phyloP scores from a whole-genome alignment of 2,113 vertebrate species.

The Coryphaenoides rupestris region DNA sequence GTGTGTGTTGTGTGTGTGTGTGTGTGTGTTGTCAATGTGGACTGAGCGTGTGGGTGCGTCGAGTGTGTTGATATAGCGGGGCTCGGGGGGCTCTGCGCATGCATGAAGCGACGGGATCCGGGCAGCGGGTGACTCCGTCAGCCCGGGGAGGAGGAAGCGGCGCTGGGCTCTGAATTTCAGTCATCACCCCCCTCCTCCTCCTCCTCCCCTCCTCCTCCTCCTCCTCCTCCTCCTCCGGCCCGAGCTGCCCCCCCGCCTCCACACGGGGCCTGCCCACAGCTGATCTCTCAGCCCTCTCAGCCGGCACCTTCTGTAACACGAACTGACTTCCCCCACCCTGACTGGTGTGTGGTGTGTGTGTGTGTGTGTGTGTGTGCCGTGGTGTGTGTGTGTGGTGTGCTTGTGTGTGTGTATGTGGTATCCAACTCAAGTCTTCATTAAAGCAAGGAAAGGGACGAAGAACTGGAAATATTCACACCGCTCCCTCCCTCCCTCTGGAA shows the following conservation, averaged over 20 bases:
- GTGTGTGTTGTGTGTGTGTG: no score
- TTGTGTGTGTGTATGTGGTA: no score
- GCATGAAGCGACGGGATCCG: background rate
- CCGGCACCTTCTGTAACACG: background rate
- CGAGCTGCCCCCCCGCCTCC: no score
- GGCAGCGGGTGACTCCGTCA: background rate
- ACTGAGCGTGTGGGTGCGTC: background rate
- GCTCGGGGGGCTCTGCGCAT: no score
- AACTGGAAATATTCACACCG: constrained; percentile 49
- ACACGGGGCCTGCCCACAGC: background rate
- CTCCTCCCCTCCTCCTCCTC: no score
- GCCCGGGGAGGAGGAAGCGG: no score
- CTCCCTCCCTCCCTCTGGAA: constrained; percentile 34
- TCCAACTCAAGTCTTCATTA: no score
- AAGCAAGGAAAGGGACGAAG: constrained; percentile 42
- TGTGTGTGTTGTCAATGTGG: no score
- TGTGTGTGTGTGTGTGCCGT: background rate
- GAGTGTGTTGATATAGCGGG: background rate
- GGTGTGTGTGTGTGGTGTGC: no score
- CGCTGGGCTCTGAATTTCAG: background rate
- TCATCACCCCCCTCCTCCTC: no score
- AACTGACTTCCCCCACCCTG: background rate
- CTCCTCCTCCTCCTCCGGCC: background rate
- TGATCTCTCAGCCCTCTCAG: no score
- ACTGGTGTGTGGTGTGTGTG: background rate